phyloP scores from a whole-genome alignment of 2,888 invertebrate species.

The Baronia brevicornis region DNA sequence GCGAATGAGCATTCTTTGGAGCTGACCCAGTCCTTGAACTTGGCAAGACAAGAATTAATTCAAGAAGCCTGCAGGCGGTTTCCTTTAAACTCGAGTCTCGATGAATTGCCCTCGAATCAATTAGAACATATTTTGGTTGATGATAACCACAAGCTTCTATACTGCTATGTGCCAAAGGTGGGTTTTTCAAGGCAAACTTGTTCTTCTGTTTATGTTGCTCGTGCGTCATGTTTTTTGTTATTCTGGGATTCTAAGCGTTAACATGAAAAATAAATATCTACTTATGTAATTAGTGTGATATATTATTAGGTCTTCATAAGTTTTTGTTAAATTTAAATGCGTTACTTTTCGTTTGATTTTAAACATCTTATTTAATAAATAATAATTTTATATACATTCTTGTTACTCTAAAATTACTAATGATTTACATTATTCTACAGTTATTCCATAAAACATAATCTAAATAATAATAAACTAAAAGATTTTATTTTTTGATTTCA shows the following conservation, averaged over 20 bases:
- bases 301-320: too few species aligned
- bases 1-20: constrained; percentile 67
- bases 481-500: too few species aligned
- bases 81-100: constrained; percentile 52
- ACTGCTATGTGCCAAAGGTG: constrained; percentile 96
- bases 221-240: not conserved
- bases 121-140: constrained; percentile 90
- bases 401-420: too few species aligned
- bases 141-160: constrained; percentile 87
- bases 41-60: constrained; percentile 77
- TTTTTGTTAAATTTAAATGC: too few species aligned
- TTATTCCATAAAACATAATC: too few species aligned
- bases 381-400: too few species aligned
- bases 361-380: too few species aligned
- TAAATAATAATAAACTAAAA: too few species aligned
- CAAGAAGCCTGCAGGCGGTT: constrained; percentile 77
- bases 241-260: not conserved
- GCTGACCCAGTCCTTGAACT: constrained; percentile 77
- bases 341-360: too few species aligned
- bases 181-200: constrained; percentile 47
- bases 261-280: too few species aligned
- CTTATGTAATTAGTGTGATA: too few species aligned
- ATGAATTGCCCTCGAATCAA: constrained; percentile 69
- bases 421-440: too few species aligned
- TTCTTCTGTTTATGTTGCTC: constrained; percentile 14